Evolutionary conservation across 2,113 vertebrate genomes (phyloP).

Genomic region (Dipodomys merriami): DNA sequence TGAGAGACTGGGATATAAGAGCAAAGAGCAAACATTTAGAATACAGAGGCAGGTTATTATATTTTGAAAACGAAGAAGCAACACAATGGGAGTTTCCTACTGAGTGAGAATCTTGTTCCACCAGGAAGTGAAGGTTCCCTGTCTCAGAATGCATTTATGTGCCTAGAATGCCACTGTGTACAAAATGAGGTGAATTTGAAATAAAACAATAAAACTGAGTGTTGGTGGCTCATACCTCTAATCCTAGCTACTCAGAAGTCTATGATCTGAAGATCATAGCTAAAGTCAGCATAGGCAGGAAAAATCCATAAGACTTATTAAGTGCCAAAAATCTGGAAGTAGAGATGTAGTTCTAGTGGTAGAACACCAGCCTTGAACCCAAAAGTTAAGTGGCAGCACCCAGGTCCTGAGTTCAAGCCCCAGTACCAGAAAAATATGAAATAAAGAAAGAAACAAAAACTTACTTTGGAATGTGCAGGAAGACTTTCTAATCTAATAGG

Average conservation of each 20-base stretch:
- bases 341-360: too few species aligned
- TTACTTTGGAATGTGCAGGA: background rate
- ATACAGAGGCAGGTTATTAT: background rate
- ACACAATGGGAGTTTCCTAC: background rate
- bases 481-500: background rate
- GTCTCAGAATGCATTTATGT: background rate
- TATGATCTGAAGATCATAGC: too few species aligned
- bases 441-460: constrained; percentile 14
- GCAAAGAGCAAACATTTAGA: constrained; percentile 17
- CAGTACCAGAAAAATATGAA: too few species aligned
- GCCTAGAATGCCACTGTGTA: background rate
- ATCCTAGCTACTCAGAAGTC: too few species aligned
- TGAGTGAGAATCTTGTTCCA: constrained; percentile 3
- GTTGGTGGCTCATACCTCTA: too few species aligned
- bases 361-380: too few species aligned
- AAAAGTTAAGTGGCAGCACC: too few species aligned
- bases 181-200: constrained; percentile 25
- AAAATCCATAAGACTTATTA: too few species aligned
- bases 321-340: too few species aligned
- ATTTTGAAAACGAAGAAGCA: background rate
- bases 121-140: background rate
- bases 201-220: background rate
- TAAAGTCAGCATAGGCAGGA: too few species aligned
- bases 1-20: background rate
- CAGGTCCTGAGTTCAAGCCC: too few species aligned